phyloP scores from a whole-genome alignment of 2,888 invertebrate genomes.

The Schizotus pectinicornis region DNA sequence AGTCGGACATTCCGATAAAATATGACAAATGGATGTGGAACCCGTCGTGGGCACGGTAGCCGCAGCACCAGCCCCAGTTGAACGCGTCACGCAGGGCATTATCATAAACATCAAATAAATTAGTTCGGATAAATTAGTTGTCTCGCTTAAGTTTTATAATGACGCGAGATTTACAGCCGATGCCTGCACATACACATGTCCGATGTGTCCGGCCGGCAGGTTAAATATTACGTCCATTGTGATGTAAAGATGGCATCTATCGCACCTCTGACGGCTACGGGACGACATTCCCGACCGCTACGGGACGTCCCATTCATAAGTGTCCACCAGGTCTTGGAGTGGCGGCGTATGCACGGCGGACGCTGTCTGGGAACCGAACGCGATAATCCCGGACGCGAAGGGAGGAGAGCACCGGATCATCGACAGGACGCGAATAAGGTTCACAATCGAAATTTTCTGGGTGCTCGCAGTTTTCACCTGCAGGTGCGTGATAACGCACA shows the following conservation, averaged over 20 bases:
- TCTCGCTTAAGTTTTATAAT: conserved; percentile 50
- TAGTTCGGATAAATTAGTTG: conserved; percentile 57
- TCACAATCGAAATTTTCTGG: not conserved
- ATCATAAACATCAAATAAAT: conserved; percentile 58
- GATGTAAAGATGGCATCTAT: conserved; percentile 56
- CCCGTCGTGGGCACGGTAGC: conserved; percentile 44
- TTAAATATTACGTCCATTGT: conserved; percentile 57
- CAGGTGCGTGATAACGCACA: not conserved
- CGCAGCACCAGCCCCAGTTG: conserved; percentile 30
- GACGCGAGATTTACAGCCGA: conserved; percentile 53
- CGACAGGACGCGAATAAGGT: not conserved
- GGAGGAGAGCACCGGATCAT: not conserved
- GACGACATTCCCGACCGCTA: conserved; percentile 51
- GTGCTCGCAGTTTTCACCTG: not conserved
- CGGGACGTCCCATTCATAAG: conserved; percentile 57
- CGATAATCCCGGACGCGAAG: conserved; percentile 8
- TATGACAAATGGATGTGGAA: conserved; percentile 48
- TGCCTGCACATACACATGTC: conserved; percentile 38
- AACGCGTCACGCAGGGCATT: conserved; percentile 49
- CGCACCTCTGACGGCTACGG: conserved; percentile 41
- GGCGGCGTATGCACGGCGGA: conserved; percentile 32
- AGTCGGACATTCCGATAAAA: conserved; percentile 37
- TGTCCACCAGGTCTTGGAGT: conserved; percentile 39
- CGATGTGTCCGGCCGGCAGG: conserved; percentile 41
- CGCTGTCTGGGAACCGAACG: conserved; percentile 15